These are phyloP conservation scores for Catharus ustulatus DNA, from an alignment of 2,797 vertebrate genomes.

Conservation along the genomic window DNA sequence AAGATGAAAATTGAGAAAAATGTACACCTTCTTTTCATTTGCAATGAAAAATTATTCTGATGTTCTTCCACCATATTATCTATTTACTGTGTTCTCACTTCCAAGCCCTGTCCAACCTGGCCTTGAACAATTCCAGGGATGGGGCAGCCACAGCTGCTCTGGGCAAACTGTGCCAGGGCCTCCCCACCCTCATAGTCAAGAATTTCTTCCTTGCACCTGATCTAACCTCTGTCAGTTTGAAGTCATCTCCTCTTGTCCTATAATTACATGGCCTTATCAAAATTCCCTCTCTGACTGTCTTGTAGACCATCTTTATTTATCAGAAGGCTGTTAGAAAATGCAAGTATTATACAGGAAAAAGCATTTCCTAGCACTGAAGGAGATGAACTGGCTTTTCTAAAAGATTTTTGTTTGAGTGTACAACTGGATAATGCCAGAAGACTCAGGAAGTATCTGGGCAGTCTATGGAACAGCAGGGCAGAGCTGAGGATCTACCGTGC, in stretches of 20 bases:
- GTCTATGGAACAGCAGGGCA: neutral
- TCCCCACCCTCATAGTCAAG: too few species aligned
- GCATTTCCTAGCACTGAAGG: neutral
- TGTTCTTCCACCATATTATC: neutral
- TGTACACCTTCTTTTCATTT: neutral
- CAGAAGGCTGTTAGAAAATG: neutral
- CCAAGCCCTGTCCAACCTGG: rapidly evolving
- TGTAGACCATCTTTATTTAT: neutral
- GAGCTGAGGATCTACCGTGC: neutral
- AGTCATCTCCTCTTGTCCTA: neutral
- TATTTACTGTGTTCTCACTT: neutral
- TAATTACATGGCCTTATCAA: neutral
- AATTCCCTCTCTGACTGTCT: neutral
- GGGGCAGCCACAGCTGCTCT: neutral
- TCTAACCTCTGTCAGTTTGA: neutral
- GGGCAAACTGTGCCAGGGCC: neutral
- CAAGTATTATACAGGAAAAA: neutral
- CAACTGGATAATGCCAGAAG: neutral
- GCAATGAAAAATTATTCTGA: neutral
- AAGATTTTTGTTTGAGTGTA: neutral
- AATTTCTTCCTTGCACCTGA: neutral
- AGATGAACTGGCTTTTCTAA: neutral
- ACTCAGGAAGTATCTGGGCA: neutral
- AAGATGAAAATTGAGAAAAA: neutral
- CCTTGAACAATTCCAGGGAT: neutral